These are phyloP conservation scores for Tachypleus tridentatus DNA, from an alignment of 1,140 invertebrate genomes.

Conservation along the genomic window DNA sequence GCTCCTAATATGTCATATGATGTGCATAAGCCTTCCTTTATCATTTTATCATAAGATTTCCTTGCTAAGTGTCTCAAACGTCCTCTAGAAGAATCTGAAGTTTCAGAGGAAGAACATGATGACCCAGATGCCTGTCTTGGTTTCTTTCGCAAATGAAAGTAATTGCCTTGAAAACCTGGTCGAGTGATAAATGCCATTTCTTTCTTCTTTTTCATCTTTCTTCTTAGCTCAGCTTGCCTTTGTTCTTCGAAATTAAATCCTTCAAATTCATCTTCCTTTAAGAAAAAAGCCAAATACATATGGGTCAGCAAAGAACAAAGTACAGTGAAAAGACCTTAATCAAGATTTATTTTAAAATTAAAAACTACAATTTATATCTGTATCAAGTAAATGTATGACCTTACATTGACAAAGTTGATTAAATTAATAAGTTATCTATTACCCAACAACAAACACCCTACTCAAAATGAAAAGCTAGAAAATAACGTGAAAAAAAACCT, in stretches of 20 bases:
- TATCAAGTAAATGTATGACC: neutral
- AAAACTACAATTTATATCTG: neutral
- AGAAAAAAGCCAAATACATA: conserved; percentile 14
- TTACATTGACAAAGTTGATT: neutral
- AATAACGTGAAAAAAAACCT: no score
- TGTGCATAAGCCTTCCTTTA: conserved; percentile 13
- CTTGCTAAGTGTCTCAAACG: conserved; percentile 11
- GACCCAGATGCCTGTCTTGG: conserved; percentile 8
- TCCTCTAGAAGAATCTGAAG: conserved; percentile 4
- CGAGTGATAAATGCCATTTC: conserved; percentile 4
- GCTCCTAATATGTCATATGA: neutral
- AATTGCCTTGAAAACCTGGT: conserved; percentile 4
- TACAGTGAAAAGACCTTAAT: neutral
- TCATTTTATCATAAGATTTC: conserved; percentile 16
- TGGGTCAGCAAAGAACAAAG: neutral
- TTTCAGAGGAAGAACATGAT: conserved; percentile 8
- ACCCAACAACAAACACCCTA: neutral
- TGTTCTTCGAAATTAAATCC: conserved; percentile 32
- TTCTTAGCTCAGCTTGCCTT: conserved; percentile 10
- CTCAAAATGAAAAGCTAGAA: no score
- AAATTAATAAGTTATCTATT: neutral
- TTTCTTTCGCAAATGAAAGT: conserved; percentile 7
- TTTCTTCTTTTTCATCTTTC: conserved; percentile 1
- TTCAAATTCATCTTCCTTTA: conserved; percentile 33
- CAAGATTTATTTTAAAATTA: conserved; percentile 1